A percentile compares a stretch with the other conserved stretches of the same genome.
Conservation (phyloP, 2,797 vertebrate species). For the Gobio occitaniae region DNA sequence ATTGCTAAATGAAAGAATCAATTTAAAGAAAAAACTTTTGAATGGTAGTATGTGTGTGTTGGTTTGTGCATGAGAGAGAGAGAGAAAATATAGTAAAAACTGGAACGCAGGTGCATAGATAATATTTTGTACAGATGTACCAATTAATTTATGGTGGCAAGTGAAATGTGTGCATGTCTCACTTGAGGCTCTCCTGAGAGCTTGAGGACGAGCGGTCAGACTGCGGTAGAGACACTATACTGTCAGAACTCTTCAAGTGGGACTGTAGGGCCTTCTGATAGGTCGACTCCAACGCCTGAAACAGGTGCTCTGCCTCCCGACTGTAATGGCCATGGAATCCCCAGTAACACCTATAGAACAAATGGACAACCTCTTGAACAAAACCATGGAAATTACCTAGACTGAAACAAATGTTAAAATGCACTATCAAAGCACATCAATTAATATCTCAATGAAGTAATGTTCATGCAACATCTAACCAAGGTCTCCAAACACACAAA, state of each 20-base stretch:
- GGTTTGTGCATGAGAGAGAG: too few relatives aligned
- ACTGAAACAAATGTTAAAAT: neutral
- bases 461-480: neutral
- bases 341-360: conserved; percentile 90
- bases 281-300: conserved; percentile 91
- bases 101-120: too few relatives aligned
- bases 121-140: neutral
- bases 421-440: neutral
- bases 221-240: conserved; percentile 92
- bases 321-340: conserved; percentile 95
- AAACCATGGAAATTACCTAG: neutral
- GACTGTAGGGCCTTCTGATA: conserved; percentile 98
- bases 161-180: conserved; percentile 64
- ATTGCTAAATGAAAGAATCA: neutral
- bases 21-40: neutral
- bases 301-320: conserved; percentile 93
- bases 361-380: neutral
- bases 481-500: neutral
- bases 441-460: neutral
- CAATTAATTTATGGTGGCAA: neutral
- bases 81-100: neutral
- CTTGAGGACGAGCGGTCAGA: conserved; percentile 97
- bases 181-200: conserved; percentile 99
- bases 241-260: conserved; percentile 95
- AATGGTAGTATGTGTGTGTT: too few relatives aligned